Percentiles rank a stretch among this genome's conserved stretches.
Conservation (phyloP, 2,797 vertebrate genomes). For the Ctenopoma multispine region DNA sequence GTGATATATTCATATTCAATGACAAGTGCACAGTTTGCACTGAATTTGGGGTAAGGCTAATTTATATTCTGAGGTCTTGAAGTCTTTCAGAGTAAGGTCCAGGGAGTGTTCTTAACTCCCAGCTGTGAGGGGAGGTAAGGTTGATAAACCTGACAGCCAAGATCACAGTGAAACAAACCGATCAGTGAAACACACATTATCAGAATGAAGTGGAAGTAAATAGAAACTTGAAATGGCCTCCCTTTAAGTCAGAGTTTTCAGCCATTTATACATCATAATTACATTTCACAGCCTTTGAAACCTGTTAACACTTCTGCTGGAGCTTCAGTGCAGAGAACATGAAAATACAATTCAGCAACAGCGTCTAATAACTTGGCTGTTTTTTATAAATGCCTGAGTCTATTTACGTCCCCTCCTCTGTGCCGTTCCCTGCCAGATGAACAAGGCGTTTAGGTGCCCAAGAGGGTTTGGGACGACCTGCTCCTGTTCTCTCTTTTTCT, state of each 20-base stretch:
- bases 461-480: constrained; percentile 48
- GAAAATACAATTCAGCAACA: constrained; percentile 28
- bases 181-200: too few relatives aligned
- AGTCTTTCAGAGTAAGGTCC: too few relatives aligned
- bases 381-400: constrained; percentile 29
- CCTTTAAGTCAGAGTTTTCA: constrained; percentile 1
- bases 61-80: too few relatives aligned
- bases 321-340: constrained; percentile 7
- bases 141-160: too few relatives aligned
- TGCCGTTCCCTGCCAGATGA: constrained; percentile 34
- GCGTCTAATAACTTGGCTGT: constrained; percentile 34
- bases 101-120: too few relatives aligned
- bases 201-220: too few relatives aligned
- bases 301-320: constrained; percentile 29
- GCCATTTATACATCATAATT: constrained; percentile 17
- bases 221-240: neutral
- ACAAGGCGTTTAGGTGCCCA: constrained; percentile 59
- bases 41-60: too few relatives aligned
- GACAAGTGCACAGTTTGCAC: too few relatives aligned
- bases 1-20: too few relatives aligned
- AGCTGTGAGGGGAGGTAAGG: too few relatives aligned
- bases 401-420: constrained; percentile 60
- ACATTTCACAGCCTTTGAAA: constrained; percentile 24
- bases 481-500: constrained; percentile 40
- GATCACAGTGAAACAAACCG: too few relatives aligned